These are phyloP conservation scores for Beroe forskalii DNA, from an alignment of 37 sponge, comb jelly and placozoan genomes.

Conservation along the genomic window DNA sequence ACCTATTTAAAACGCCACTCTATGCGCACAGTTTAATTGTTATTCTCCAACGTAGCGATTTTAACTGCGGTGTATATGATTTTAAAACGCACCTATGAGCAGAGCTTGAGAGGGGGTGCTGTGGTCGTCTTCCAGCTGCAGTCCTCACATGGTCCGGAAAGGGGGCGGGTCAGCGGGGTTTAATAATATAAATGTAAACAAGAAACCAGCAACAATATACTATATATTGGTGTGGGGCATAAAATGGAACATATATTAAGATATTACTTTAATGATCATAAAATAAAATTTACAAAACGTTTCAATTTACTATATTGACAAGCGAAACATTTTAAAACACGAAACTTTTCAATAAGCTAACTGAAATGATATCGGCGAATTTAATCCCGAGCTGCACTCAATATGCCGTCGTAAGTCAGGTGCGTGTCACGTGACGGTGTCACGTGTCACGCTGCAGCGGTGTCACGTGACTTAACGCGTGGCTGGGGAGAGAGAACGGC, in stretches of 20 bases:
- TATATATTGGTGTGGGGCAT: not conserved
- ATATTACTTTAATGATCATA: not conserved
- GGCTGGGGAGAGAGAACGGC: no score
- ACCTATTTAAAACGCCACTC: no score
- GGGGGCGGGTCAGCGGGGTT: not conserved
- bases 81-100: not conserved
- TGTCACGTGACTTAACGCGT: not conserved
- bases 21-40: not conserved
- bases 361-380: constrained; percentile 42
- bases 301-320: not conserved
- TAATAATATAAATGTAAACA: not conserved
- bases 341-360: constrained; percentile 38
- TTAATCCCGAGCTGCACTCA: constrained; percentile 44
- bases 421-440: constrained; percentile 14
- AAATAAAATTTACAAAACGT: not conserved
- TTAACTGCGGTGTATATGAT: not conserved
- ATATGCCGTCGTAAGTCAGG: not conserved
- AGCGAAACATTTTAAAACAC: constrained; percentile 21
- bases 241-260: no score
- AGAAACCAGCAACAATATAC: not conserved
- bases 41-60: not conserved
- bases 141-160: not conserved
- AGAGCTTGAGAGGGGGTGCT: not conserved
- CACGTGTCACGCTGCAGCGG: not conserved
- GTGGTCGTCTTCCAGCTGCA: not conserved